Base-by-base conservation (phyloP, 2,113 vertebrate species). In the Mohoua ochrocephala region DNA sequence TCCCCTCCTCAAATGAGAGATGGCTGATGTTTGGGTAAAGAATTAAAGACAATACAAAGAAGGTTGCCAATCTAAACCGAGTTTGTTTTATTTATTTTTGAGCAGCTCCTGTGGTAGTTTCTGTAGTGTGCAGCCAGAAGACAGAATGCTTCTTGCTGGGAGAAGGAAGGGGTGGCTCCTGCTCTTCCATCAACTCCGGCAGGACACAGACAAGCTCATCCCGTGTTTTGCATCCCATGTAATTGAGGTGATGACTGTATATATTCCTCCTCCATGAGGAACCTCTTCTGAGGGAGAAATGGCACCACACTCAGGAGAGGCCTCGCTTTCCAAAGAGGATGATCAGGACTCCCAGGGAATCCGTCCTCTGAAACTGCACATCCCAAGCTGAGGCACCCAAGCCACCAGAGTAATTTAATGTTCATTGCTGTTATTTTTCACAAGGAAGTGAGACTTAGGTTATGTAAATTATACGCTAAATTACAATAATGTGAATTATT, bases 161-260 rank as follows among this genome's bases (percentile, higher is more conserved):
- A 74, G 44, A 39, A 80, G 44, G 65, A 87, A 12, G 22, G 39
- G 18, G 20, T 33, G 50, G n/a, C 57, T 88, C 27, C 91, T 56
- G 35, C 74, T 47, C 37, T 39, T 68, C 64, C 20, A 6, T 42
- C 49, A 11, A 39, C 47, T 56, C 64, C 18, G 49, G 49, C 75
- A 69, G 80, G 49, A 63, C 42, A 14, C 10, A 15, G 24, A 47
- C 27, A 21, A 57, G 28, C 28, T 49, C 8, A 2, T 4, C 52
- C n/a, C 7, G 0, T 37, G 26, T 10, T 76, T 53, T 21, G 12
- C 33, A 41, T 61, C 56, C 33, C n/a, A 6, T 0, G 0, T 19
- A 79, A 37, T 68, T 30, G 11, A 76, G 44, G 15, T 61, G 63
- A 23, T 56, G 41, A 11, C 26, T 83, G 8, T 22, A 20, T 41